Evolutionary conservation across 2,888 invertebrate species (phyloP).

Genomic region (Drosophila dives): DNA sequence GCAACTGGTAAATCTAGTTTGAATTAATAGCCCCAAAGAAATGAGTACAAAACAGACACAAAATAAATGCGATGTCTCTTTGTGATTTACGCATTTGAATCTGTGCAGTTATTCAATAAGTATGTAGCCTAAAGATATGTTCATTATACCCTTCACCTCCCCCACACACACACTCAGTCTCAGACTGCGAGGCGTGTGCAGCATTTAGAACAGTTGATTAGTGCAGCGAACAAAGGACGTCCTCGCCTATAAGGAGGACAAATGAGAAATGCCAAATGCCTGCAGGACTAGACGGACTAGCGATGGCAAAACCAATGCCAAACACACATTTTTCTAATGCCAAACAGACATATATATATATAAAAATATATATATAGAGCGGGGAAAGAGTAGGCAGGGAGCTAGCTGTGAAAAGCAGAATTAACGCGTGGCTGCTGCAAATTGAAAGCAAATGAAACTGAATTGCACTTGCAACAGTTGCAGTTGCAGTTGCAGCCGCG

Average conservation of each 20-base stretch:
- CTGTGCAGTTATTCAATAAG: slow-evolving; percentile 60
- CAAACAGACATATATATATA: slow-evolving; percentile 10
- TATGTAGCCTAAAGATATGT: slow-evolving; percentile 35
- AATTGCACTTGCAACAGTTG: slow-evolving; percentile 44
- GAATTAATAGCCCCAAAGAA: slow-evolving; percentile 1
- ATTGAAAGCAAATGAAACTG: slow-evolving; percentile 74
- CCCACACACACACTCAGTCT: background rate
- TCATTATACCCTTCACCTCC: background rate
- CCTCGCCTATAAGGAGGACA: slow-evolving; percentile 23
- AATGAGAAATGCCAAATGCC: slow-evolving; percentile 46
- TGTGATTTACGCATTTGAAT: slow-evolving; percentile 28
- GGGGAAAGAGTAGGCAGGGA: slow-evolving; percentile 4
- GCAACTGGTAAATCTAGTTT: background rate
- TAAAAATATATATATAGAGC: too few species aligned
- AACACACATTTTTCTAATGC: slow-evolving; percentile 6
- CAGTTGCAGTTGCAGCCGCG: slow-evolving; percentile 23
- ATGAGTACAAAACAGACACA: background rate
- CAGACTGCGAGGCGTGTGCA: slow-evolving; percentile 52
- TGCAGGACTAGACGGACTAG: slow-evolving; percentile 32
- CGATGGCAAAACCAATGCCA: slow-evolving; percentile 32
- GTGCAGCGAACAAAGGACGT: slow-evolving; percentile 45
- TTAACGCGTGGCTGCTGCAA: slow-evolving; percentile 60
- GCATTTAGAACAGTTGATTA: slow-evolving; percentile 71
- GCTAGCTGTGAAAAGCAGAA: slow-evolving; percentile 32
- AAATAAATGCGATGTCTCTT: slow-evolving; percentile 17